Base-by-base conservation (phyloP, 1,140 invertebrate genomes). In the Hypsibius dujardini region DNA sequence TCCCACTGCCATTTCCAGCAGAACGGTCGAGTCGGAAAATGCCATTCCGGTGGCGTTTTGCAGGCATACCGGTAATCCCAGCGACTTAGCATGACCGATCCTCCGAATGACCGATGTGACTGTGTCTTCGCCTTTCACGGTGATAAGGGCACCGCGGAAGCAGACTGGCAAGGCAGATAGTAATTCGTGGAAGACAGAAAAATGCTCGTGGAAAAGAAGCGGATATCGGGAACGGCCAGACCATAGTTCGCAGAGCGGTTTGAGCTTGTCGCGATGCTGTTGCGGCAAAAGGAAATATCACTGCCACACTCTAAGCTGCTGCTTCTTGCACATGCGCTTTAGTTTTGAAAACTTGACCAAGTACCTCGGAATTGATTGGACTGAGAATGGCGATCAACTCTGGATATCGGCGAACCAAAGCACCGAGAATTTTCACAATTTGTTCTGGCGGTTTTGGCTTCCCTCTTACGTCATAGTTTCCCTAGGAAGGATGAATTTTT, bases 71-170 rank as follows among this genome's bases (percentile, higher is more conserved):
- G 50, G 50, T 7, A 56, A n/a, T n/a, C n/a, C 50, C 50, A 56
- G 50, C 7, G 7, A 56, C 50, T 56, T 56, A 7, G 50, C 50
- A n/a, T n/a, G 7, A 7, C 50, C 50, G 50, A 56, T 56, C 50
- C 50, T 7, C 7, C 7, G 50, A 56, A 56, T 56, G n/a, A 56
- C n/a, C 7, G 7, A 7, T 7, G 7, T 7, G n/a, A 56, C 50
- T 56, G 50, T 56, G 50, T 56, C 50, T 56, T 56, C 50, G 7
- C 50, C 50, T n/a, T 56, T 56, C 7, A 56, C n/a, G 50, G 7
- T 56, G 50, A 56, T 56, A 7, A 56, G 50, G n/a, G 50, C 50
- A n/a, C 50, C 50, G 50, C 50, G 50, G 50, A 56, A 56, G 50
- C 50, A 56, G 7, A n/a, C 50, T 56, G 50, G 50, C 7, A 56